Evolutionary conservation across 2,113 vertebrate genomes (phyloP).

Genomic region (Corythaeola cristata): DNA sequence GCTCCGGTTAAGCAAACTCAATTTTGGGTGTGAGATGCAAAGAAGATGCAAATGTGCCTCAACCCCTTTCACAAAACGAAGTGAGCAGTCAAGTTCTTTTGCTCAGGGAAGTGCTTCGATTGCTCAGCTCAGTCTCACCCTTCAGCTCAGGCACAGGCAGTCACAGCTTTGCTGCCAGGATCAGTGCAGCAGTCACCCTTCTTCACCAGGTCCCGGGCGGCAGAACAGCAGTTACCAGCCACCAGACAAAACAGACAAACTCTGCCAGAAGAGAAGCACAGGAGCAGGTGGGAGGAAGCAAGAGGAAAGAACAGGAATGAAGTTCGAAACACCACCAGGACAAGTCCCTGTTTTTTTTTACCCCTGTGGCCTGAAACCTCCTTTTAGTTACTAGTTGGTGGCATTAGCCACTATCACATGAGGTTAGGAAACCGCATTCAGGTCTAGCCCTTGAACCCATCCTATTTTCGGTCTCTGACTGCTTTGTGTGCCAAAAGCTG

Average conservation of each 20-base stretch:
- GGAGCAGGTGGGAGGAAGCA: not conserved
- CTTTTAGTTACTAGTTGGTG: not conserved
- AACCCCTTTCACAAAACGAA: not conserved
- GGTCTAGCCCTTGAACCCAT: not conserved
- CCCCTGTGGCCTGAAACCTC: not conserved
- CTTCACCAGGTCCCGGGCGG: not conserved
- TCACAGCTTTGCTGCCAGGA: not conserved
- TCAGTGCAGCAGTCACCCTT: not conserved
- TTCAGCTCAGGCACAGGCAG: not conserved
- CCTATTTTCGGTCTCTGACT: not conserved
- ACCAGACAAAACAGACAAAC: not conserved
- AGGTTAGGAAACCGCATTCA: not conserved
- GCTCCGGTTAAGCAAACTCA: not conserved
- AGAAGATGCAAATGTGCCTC: not conserved
- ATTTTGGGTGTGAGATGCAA: not conserved
- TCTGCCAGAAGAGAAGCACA: not conserved
- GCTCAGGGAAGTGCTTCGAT: not conserved
- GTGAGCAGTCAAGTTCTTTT: not conserved
- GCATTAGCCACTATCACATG: not conserved
- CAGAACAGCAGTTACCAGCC: not conserved
- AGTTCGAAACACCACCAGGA: not conserved
- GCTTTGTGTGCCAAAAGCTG: not conserved
- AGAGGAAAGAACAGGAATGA: not conserved
- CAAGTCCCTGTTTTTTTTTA: not conserved
- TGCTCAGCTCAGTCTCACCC: fast-evolving